Base-by-base conservation (phyloP, 2,888 invertebrate species). In the Drosophila koepferae region DNA sequence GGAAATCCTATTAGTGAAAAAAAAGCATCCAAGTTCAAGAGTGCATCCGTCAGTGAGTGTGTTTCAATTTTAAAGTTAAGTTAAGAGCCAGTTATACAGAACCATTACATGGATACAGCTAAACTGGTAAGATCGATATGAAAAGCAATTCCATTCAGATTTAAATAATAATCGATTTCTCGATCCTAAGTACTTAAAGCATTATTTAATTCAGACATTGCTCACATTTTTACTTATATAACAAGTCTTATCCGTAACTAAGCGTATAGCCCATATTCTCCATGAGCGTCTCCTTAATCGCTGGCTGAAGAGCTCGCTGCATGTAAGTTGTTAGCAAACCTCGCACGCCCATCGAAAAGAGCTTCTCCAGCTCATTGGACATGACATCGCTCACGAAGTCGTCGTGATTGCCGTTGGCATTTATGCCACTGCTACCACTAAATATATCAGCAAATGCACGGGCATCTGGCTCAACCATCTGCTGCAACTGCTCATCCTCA, bases 181-280 rank as follows among this genome's bases (percentile, higher is more conserved):
- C 12, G 20, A 64, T 55, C 12, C 54, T 63, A 61, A 59, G 48
- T 59, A 78, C 71, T 77, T 77, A 77, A 77, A 77, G 71, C 74
- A 63, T 77, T 65, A 66, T 63, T 74, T 63, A 28, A 74, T 56
- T 77, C 62, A 68, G 67, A 76, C 62, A 59, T 55, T 60, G 67
- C 51, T 61, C 48, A 67, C 28, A 56, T 9, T 55, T 51, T 60
- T 48, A 60, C 31, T 63, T 18, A 41, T 59, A 55, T 43, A 43
- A 56, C 36, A 65, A 59, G 16, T 38, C 14, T 74, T 94, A 96
- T 72, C 97, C 97, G 91, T 97, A 97, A 65, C 97, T 97, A 86
- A 97, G 95, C 48, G 97, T 97, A 91, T 97, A 97, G 8, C 97
- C 97, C 96, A 97, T 96, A 91, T 97, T 97, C 75, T 96, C 94